Conservation (phyloP, 1,140 invertebrate genomes). For the Archegozetes longisetosus region DNA sequence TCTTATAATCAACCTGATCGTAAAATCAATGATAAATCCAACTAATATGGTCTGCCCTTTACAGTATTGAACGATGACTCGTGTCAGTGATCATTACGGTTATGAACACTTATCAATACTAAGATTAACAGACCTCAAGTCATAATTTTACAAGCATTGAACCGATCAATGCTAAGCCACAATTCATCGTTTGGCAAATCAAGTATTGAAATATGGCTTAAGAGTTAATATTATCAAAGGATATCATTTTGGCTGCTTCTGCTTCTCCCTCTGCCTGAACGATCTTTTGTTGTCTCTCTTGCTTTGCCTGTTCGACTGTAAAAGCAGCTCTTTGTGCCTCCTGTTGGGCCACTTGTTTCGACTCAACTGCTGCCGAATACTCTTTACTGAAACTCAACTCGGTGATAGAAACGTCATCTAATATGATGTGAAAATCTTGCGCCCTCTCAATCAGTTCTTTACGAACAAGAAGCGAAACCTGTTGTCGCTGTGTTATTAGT, state of each 20-base stretch:
- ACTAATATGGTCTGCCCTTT: constrained; percentile 16
- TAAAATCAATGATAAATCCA: background rate
- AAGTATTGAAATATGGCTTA: background rate
- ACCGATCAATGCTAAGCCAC: background rate
- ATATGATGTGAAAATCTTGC: constrained; percentile 94
- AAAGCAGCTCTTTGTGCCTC: constrained; percentile 97
- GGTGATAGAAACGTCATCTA: constrained; percentile 99
- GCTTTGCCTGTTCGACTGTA: constrained; percentile 90
- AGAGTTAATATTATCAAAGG: constrained; percentile 38
- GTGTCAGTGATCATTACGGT: background rate
- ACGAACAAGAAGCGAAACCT: constrained; percentile 80
- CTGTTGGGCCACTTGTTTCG: constrained; percentile 97
- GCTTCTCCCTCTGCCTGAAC: constrained; percentile 99
- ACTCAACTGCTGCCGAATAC: constrained; percentile 98
- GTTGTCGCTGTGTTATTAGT: constrained; percentile 92
- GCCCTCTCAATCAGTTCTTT: constrained; percentile 87
- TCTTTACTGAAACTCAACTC: constrained; percentile 97
- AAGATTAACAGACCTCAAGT: constrained; percentile 15
- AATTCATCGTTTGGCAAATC: constrained; percentile 12
- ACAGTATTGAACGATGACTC: constrained; percentile 10
- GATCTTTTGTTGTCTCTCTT: constrained; percentile 97
- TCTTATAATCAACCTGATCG: no score
- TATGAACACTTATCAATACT: background rate
- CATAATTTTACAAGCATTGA: background rate
- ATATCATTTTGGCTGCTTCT: constrained; percentile 91